Conservation (phyloP, 37 sponge, comb jelly and placozoan species). For the Theonella swinhoei region DNA sequence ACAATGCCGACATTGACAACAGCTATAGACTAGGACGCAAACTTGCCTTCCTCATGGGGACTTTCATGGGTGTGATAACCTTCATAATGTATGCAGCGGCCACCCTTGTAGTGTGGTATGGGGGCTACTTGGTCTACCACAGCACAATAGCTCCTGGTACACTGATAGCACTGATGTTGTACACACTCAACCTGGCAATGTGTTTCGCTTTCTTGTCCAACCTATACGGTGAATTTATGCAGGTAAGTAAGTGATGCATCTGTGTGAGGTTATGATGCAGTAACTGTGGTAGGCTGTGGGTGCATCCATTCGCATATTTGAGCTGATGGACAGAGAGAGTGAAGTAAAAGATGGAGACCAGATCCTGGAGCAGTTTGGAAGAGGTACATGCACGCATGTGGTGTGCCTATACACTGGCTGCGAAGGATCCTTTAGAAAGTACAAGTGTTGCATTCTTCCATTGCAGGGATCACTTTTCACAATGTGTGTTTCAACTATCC, state of each 20-base stretch:
- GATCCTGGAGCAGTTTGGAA: conserved; percentile 33
- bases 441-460: no score
- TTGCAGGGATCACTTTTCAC: conserved; percentile 66
- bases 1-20: conserved; percentile 60
- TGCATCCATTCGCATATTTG: conserved; percentile 81
- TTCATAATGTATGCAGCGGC: conserved; percentile 51
- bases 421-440: not conserved
- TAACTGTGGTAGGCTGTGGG: conserved; percentile 82
- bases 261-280: not conserved
- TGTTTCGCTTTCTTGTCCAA: conserved; percentile 81
- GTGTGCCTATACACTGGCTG: not conserved
- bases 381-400: conserved; percentile 31
- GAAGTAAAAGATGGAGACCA: conserved; percentile 60
- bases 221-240: conserved; percentile 90
- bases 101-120: conserved; percentile 76
- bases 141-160: conserved; percentile 37
- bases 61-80: conserved; percentile 38
- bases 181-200: conserved; percentile 87
- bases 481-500: conserved; percentile 79
- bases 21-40: conserved; percentile 71
- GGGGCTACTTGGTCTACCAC: conserved; percentile 67
- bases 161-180: conserved; percentile 79
- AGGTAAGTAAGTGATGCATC: conserved; percentile 41
- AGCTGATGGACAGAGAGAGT: conserved; percentile 73
- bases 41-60: conserved; percentile 53